Base-by-base conservation (phyloP, 2,888 invertebrate species). In the Mythimna albipuncta region DNA sequence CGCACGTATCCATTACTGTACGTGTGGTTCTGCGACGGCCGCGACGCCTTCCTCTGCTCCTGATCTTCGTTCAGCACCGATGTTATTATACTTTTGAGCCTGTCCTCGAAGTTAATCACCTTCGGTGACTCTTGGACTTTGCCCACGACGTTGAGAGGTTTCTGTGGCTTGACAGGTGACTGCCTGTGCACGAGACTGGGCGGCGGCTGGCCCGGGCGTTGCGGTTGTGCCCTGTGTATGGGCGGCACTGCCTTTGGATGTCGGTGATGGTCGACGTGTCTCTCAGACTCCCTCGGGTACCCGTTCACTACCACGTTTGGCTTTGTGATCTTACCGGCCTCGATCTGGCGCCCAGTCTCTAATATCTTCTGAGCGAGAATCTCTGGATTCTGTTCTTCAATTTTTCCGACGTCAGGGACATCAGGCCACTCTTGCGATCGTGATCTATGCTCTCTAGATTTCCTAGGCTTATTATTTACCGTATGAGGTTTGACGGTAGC, bases 341-440 rank as follows among this genome's bases (percentile, higher is more conserved):
- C 99, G 75, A 99, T 98, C 94, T 99, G 98, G 1, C 99, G 96
- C 9, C 99, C 98, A 0, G 98, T 98, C 93, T 99, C 99, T 54
- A 99, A 94, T 83, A 99, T 99, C 92, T 99, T 99, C 92, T 98
- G 98, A 0, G 99, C 99, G 69, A 99, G 94, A 67, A 99, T 97
- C 93, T 99, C 99, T 0, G 99, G 99, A 94, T 99, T 99, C 91
- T 98, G 98, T 91, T 99, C 99, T 90, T 99, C 98, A 75, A 99
- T 99, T 93, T 98, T 99, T 2, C 98, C 98, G 67, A 98, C 97
- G 86, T 99, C 98, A 2, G 99, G 98, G 47, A 99, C 98, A 87
- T 98, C 98, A 0, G 98, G 98, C 99, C 99, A 99, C 90, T 99
- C 99, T 89, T 98, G 98, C 0, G 98, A 98, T 4, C 98, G 97